Base-by-base conservation (phyloP, 2,113 vertebrate genomes). In the Halichoerus grypus region DNA sequence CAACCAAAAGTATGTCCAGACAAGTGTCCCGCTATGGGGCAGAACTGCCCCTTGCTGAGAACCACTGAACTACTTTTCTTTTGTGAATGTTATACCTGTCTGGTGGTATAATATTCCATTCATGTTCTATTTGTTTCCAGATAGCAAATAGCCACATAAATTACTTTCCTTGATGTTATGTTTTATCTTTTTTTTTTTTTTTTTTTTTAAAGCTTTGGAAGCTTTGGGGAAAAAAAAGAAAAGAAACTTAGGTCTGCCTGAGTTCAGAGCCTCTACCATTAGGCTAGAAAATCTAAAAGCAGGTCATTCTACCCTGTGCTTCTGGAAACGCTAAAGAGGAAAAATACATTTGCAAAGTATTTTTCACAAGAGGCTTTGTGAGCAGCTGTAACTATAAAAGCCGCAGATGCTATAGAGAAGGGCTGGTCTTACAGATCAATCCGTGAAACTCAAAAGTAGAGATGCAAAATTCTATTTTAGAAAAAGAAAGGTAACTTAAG, bases 131-230 rank as follows among this genome's bases (percentile, higher is more conserved):
- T n/a, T 88, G 86, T 88, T 97, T 96, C 84, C 92, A 94, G 71
- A 92, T 95, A 95, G 81, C 79, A 51, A 97, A 97, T 49, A 97
- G 74, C 88, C 57, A 84, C 97, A 93, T 93, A 91, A 90, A 82
- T 84, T 84, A 51, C 51, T 92, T 24, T 77, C 57, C 33, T n/a
- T 61, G 67, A 51, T 93, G 16, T 24, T 19, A 57, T 61, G 28
- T 21, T 39, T 24, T 26, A 14, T 46, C 46, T 51, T 13, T 18
- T 51, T 61, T 28, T 2, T 33, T 72, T 42, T 42, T 36, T 36
- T 36, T 36, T 72, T 55, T 74, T 57, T 69, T 49, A 28, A 98
- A 98, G 95, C 84, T 59, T 84, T 76, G 91, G 1, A 98, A 96
- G 77, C 95, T 98, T 98, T 98, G 39, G 15, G 10, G 19, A 7